Evolutionary conservation across 2,888 invertebrate genomes (phyloP), one percentile per base, ranked within the genome.

Genomic region (Synanthedon tipuliformis): DNA sequence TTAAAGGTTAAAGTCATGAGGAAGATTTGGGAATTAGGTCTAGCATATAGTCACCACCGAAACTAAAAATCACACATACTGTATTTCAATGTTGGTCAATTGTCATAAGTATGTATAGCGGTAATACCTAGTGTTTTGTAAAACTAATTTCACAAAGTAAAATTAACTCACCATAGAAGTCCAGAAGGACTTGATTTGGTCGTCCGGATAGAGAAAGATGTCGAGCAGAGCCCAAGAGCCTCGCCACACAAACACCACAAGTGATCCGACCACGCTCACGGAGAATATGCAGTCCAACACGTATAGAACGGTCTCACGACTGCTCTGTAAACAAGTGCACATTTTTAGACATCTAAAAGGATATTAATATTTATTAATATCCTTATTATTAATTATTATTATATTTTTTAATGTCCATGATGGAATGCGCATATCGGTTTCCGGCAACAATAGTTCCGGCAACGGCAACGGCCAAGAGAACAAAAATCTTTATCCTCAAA

Each of bases 181-280:
- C 89, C 93, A 91, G 53, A 92, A 92, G 3, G 95, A 95, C 62
- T 89, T 88, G 53, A 87, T 83, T 18, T 72, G 80, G 66, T 94
- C 89, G 0, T 90, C 90, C 5, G 95, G 95, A 72, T 90, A 95
- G n/a, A 96, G 84, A 71, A 91, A 92, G 61, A 93, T 84, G 79
- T 96, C 96, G 52, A 95, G 87, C 51, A 95, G 82, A 5, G 92
- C 92, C 95, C 95, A 96, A 27, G 92, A 89, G 27, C 96, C 95
- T 64, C 95, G 87, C 96, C 96, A 96, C 50, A 95, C 95, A 74
- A 95, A 93, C 2, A 96, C 95, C 51, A 95, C 95, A 58, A 96
- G 88, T 0, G 93, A 93, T 0, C 95, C 95, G 60, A 95, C 92
- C 54, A 96, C 91, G 27, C 93, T 89, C 59, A 95, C 94, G 10